These are phyloP conservation scores for Notiomystis cincta DNA, from an alignment of 2,113 vertebrate genomes.

Conservation along the genomic window DNA sequence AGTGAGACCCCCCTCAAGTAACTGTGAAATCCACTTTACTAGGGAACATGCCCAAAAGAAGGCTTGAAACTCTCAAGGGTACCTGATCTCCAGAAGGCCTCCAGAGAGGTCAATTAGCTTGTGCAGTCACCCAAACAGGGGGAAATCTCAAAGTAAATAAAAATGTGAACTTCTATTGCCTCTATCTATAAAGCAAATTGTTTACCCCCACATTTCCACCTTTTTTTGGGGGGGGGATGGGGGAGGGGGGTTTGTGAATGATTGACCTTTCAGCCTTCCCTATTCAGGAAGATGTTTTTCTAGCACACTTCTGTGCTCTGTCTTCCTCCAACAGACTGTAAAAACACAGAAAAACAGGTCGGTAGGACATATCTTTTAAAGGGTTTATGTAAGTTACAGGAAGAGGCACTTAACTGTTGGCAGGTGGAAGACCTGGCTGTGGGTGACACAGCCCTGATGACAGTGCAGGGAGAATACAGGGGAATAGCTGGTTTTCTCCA, in stretches of 20 bases:
- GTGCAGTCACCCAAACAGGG: background rate
- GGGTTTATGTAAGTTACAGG: background rate
- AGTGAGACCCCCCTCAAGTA: background rate
- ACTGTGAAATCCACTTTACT: background rate
- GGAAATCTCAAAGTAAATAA: background rate
- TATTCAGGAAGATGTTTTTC: background rate
- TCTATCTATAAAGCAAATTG: background rate
- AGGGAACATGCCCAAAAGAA: background rate
- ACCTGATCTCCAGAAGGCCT: background rate
- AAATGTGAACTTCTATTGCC: background rate
- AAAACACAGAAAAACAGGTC: background rate
- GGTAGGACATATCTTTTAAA: background rate
- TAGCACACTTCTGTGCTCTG: background rate
- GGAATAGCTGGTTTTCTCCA: background rate
- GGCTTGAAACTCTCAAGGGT: background rate
- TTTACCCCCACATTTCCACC: background rate
- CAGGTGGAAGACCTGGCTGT: background rate
- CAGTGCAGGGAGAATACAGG: background rate
- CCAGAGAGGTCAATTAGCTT: background rate
- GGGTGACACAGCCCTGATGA: background rate
- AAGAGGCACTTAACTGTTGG: background rate
- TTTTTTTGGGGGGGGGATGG: background rate
- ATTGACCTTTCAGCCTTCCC: background rate
- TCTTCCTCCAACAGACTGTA: background rate
- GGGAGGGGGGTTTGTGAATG: fast-evolving